Evolutionary conservation across 1,140 invertebrate species (phyloP), one percentile per base, ranked within the genome.

Genomic region (Neuroterus valhalla): DNA sequence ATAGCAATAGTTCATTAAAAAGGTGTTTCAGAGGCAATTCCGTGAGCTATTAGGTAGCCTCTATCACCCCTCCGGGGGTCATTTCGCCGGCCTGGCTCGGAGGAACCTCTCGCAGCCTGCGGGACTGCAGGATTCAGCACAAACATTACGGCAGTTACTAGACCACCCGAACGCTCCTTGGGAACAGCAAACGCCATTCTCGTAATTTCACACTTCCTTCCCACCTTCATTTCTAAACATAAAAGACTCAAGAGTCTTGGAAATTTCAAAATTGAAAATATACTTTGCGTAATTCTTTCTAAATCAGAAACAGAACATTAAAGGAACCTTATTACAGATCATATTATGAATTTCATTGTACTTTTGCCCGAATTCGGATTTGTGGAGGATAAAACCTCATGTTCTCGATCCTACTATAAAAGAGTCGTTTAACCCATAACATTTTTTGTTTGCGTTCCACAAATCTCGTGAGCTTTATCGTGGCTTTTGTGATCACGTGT

Each of bases 1-100:
- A 88, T 87, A 89, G 89, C 91, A 92, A 92, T 93, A 93, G 92
- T 92, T 93, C 92, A 93, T 93, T 93, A 93, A 93, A 93, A 92
- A 93, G 92, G 92, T 93, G 92, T 93, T 93, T 92, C 91, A 88
- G 88, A 90, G 91, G 91, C 92, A 91, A 92, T 92, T 92, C 91
- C 88, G 90, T 90, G 90, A 91, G 92, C 92, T 92, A 93, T 93
- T 93, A 93, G 92, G 91, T 91, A 88, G 89, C 90, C 90, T 88
- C 87, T 92, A 93, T 93, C 90, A 91, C 91, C 90, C 92, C 92
- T 91, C 82, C 84, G 92, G 91, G 92, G 88, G 89, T 89, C 90
- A 91, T 93, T 92, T 85, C 82, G 71, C 71, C 81, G 2, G 21
- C 81, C 80, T 82, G 72, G 79, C 77, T 66, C 55, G 70, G 45